Base-by-base conservation (phyloP, 2,888 invertebrate genomes). In the Dryococelus australis region DNA sequence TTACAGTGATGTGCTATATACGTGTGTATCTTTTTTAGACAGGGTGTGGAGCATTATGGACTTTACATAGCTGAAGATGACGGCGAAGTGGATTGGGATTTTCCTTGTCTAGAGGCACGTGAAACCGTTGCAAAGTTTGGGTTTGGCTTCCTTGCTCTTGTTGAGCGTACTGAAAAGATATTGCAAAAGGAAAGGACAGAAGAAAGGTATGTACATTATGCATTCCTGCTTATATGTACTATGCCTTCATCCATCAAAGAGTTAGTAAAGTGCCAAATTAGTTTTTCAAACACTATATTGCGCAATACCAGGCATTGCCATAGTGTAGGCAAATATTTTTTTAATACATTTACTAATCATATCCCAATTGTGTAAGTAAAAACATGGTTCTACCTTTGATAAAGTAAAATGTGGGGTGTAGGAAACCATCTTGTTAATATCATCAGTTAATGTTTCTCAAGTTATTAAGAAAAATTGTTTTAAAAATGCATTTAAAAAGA, bases 1-100 rank as follows among this genome's bases (percentile, higher is more conserved):
- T 51, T 51, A 8, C 51, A 20, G 51, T 51, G 20, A 51, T 51
- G 20, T 65, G 65, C 16, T n/a, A n/a, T 8, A n/a, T 65, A 65
- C 6, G 20, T 65, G 65, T 65, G 8, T 24, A 16, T 16, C 3
- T 65, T 65, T 5, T 65, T 20, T 65, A 65, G 65, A 20, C 65
- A 65, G 88, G 85, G 86, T 85, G 89, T 88, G 47, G 87, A 88
- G 12, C 95, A 96, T 91, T 99, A 98, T 92, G 97, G 97, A 83
- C 94, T 99, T 87, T 98, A 97, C 91, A 98, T 99, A 92, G 98
- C 98, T 43, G 99, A 99, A 93, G 99, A 99, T 91, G 98, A 98
- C 91, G 99, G 99, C 0, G 98, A 98, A 93, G 97, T 98, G 4
- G 98, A 98, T 92, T 95, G 95, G 93, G 99, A 98, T 90, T 98